Evolutionary conservation across 2,113 vertebrate genomes (phyloP), one percentile per base, ranked within the genome.

Genomic region (Apodemus sylvaticus): DNA sequence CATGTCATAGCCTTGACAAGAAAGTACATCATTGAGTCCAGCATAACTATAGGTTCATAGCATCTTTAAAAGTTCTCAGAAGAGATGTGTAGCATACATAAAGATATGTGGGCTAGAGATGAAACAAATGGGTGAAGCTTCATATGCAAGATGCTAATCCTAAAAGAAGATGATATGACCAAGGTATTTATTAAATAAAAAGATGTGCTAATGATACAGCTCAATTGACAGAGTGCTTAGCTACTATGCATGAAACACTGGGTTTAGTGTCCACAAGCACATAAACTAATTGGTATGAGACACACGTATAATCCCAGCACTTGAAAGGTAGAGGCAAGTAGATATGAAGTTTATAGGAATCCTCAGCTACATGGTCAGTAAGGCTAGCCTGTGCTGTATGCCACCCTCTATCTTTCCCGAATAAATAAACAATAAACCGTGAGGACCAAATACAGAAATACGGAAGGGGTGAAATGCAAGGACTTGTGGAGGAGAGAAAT

Each of bases 401-500:
- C 66, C 36, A 70, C 7, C 31, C 68, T 39, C 36, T 87, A 5
- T 87, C 34, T 85, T 70, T n/a, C 34, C 22, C 42, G 19, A 86
- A 51, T 31, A 86, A 68, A 36, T 19, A 51, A 36, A 86, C 29
- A 31, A 68, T 68, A 14, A 86, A 3, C 34, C 8, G 22, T 53
- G 45, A 92, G 34, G 10, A 20, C 64, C 53, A 95, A 94, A 36
- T n/a, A 86, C 14, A 87, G 26, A n/a, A 92, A n/a, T 73, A 90
- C 90, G 48, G 42, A 2, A 87, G 86, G 29, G 17, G 10, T 90
- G 71, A 96, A 95, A 22, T 91, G 4, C 90, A 95, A 96, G 34
- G 92, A 92, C 60, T 70, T 74, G 19, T 85, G 87, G 96, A 97
- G 87, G 90, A 94, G 51, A 93, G 12, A 90, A 93, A 86, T 34